A percentile compares a stretch with the other conserved stretches of the same genome.
phyloP scores from a whole-genome alignment of 2,113 vertebrate genomes.

The Camelus bactrianus region DNA sequence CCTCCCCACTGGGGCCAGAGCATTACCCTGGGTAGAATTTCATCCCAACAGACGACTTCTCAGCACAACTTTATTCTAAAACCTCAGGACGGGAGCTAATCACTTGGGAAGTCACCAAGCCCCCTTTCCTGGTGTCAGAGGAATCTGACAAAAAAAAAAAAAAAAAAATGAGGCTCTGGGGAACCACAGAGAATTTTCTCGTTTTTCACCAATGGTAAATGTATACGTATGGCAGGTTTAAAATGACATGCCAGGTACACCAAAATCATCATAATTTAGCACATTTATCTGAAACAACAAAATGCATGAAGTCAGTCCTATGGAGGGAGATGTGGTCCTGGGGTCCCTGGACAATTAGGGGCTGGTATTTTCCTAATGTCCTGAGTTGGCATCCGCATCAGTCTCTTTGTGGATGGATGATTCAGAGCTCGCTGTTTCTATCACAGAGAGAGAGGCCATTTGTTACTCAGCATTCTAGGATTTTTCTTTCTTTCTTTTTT shows the following conservation, averaged over 20 bases:
- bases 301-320: neutral
- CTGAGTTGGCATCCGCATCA: rapidly evolving
- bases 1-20: neutral
- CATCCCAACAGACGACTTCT: neutral
- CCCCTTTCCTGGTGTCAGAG: neutral
- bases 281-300: neutral
- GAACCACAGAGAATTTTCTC: neutral
- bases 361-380: neutral
- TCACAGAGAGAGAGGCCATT: neutral
- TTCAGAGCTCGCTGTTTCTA: neutral
- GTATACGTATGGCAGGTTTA: neutral
- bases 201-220: conserved; percentile 9
- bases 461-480: neutral
- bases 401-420: neutral
- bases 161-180: neutral
- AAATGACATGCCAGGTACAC: neutral
- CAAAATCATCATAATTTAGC: neutral
- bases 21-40: neutral
- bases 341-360: neutral
- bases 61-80: neutral
- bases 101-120: neutral
- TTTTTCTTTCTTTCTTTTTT: neutral
- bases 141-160: neutral
- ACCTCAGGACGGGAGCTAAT: conserved; percentile 10
- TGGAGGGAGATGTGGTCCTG: rapidly evolving